phyloP scores from a whole-genome alignment of 2,113 vertebrate genomes.

The Pionites leucogaster region DNA sequence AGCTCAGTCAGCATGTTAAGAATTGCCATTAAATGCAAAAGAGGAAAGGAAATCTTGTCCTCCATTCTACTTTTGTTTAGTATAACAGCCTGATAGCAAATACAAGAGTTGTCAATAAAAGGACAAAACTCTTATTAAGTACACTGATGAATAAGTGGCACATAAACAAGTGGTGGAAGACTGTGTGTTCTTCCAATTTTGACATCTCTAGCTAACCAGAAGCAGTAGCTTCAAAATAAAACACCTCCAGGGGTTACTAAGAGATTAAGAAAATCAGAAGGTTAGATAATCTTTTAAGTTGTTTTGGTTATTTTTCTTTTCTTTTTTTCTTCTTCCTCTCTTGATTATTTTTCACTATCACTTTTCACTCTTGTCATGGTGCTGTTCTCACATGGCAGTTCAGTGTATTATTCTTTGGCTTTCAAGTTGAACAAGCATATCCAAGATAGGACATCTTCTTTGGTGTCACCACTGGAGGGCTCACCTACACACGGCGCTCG shows the following conservation, averaged over 20 bases:
- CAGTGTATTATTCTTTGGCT: background rate
- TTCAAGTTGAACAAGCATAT: background rate
- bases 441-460: background rate
- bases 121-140: background rate
- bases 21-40: background rate
- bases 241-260: background rate
- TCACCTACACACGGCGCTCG: background rate
- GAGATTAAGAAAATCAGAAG: background rate
- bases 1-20: background rate
- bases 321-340: background rate
- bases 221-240: background rate
- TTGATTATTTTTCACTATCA: background rate
- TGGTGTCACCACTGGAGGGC: background rate
- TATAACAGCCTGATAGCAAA: background rate
- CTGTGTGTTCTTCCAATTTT: background rate
- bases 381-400: background rate
- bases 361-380: background rate
- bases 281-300: background rate
- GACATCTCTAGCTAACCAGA: background rate
- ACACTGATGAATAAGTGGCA: background rate
- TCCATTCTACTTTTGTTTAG: background rate
- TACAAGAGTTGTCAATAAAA: background rate
- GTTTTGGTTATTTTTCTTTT: background rate
- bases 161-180: background rate
- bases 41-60: background rate